Evolutionary conservation across 2,888 invertebrate genomes (phyloP), one percentile per base, ranked within the genome.

Genomic region (Suillia variegata): DNA sequence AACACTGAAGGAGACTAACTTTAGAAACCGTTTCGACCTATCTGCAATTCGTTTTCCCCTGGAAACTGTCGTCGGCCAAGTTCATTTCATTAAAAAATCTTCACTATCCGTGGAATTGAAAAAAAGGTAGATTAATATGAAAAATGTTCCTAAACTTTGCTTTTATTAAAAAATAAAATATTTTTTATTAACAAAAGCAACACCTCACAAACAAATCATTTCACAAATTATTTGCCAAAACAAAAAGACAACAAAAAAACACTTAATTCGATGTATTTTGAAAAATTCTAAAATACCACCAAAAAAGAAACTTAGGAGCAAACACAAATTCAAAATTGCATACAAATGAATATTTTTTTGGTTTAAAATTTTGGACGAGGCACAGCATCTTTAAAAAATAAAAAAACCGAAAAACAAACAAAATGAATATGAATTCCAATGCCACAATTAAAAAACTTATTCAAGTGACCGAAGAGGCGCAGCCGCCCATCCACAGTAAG

Each of bases 401-500:
- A n/a, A 10, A n/a, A 38, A 63, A 15, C 47, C 34, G n/a, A 21
- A 34, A n/a, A n/a, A n/a, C 31, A 31, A n/a, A 10, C 3, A 38
- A 63, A 15, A 38, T 24, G 61, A 60, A 58, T 56, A 69, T 68
- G 67, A 51, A 60, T 38, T 10, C 56, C 12, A 57, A 64, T 59
- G 38, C 67, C 15, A 20, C 45, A 18, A 50, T 62, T n/a, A 63
- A 66, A 56, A 72, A 72, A 64, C 26, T 76, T 17, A 34, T 77
- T 15, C 74, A 77, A 56, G 70, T 75, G 6, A 62, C 73, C 2
- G 80, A 79, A 66, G 69, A 80, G 63, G 59, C 68, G 24, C 70
- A 71, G 3, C 67, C 70, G 5, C 63, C 67, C 4, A 58, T 76
- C 2, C 74, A 77, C n/a, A 67, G 80, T 80, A 56, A 63, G 68